Evolutionary conservation across 2,888 invertebrate genomes (phyloP), one percentile per base, ranked within the genome.

Genomic region (Mimas tiliae): DNA sequence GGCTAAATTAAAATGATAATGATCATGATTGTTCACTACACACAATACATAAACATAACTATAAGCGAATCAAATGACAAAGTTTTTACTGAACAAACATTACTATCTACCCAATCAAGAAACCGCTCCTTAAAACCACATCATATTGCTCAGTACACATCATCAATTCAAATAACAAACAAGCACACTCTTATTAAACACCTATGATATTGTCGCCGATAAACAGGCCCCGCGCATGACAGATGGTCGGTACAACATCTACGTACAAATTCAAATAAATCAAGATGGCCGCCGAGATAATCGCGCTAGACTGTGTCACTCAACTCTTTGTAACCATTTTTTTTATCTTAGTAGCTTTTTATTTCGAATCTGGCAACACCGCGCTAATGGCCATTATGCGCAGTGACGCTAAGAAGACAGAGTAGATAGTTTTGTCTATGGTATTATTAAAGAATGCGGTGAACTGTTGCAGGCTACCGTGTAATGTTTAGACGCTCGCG

Each of bases 221-320:
- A 80, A 70, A 72, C 73, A 65, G 72, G 65, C 70, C 68, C 11
- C 65, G 64, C 74, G 65, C 74, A 86, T 87, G 86, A 87, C 85
- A 88, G 86, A 88, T 87, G 85, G 79, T 84, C 79, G 74, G 52
- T 74, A 84, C 78, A 81, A 73, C 74, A 79, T 80, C 75, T 76
- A 78, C 80, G 80, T 83, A 84, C 85, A 84, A 82, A 84, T 81
- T 80, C 76, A 79, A 83, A 87, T 85, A 84, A 86, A 86, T 87
- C 86, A 85, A 88, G 87, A 88, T 88, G 81, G 75, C 73, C 73
- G 70, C 73, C 72, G 68, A 73, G 88, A 88, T 87, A 84, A 85
- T 85, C 84, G 79, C 74, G 78, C 78, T 80, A 77, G 82, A 81
- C 84, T 85, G 85, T 86, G 87, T 86, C 87, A 85, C 85, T 87